Conservation (phyloP, 1,140 invertebrate species). For the Neodiprion pinetum region DNA sequence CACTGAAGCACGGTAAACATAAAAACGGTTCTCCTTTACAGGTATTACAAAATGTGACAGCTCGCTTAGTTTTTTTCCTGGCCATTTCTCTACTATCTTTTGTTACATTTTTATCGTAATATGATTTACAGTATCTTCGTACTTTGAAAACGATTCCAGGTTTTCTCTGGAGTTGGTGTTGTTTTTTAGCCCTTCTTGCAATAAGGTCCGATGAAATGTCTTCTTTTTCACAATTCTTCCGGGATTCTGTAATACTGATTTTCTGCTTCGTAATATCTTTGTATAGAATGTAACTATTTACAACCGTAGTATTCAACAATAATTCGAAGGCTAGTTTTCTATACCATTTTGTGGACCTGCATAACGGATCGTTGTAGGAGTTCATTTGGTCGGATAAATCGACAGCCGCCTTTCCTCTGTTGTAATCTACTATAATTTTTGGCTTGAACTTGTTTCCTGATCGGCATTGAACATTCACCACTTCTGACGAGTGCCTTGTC, state of each 20-base stretch:
- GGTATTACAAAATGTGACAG: constrained; percentile 26
- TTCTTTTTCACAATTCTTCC: constrained; percentile 9
- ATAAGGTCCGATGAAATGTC: constrained; percentile 18
- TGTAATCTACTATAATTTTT: constrained; percentile 50
- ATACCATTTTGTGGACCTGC: constrained; percentile 53
- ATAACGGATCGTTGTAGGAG: constrained; percentile 42
- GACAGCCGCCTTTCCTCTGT: constrained; percentile 47
- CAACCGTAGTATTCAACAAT: constrained; percentile 42
- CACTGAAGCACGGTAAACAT: constrained; percentile 27
- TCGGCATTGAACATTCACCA: constrained; percentile 25
- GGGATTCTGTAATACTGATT: too few species aligned
- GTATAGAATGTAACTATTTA: constrained; percentile 42
- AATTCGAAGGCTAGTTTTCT: constrained; percentile 47
- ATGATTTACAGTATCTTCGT: constrained; percentile 29
- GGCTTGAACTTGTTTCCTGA: constrained; percentile 32
- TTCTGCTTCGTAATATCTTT: constrained; percentile 26
- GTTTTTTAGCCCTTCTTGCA: constrained; percentile 21
- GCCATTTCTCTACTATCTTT: constrained; percentile 21
- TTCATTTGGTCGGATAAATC: constrained; percentile 52
- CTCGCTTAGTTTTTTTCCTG: constrained; percentile 21
- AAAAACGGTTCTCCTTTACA: constrained; percentile 25
- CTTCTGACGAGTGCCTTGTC: constrained; percentile 46
- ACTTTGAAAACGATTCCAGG: constrained; percentile 22
- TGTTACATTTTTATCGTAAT: constrained; percentile 26
- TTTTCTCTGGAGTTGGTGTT: constrained; percentile 24